These are phyloP conservation scores for Craniophora ligustri DNA, from an alignment of 2,888 invertebrate genomes.

Conservation along the genomic window DNA sequence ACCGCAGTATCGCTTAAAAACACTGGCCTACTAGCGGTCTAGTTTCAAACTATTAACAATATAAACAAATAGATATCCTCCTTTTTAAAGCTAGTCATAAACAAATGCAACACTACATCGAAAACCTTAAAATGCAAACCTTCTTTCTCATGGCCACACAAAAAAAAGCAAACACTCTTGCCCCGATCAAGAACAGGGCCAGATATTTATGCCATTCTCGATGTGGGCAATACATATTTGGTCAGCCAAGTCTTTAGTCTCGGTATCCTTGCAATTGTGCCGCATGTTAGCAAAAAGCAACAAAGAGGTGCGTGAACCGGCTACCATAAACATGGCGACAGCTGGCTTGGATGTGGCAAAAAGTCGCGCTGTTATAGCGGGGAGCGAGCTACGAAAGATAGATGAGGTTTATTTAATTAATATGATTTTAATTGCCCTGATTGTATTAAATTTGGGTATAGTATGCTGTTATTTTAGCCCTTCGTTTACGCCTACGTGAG, in stretches of 20 bases:
- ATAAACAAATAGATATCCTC: too few relatives aligned
- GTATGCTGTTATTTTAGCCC: too few relatives aligned
- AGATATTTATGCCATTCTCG: conserved; percentile 28
- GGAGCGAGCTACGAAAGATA: conserved; percentile 5
- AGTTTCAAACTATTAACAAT: too few relatives aligned
- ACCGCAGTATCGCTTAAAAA: too few relatives aligned
- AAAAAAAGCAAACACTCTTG: not conserved
- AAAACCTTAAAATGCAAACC: not conserved
- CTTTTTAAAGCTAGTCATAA: too few relatives aligned
- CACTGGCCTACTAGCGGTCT: too few relatives aligned
- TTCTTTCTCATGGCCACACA: not conserved
- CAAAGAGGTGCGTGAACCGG: conserved; percentile 59
- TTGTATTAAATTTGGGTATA: too few relatives aligned
- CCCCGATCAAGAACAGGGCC: conserved; percentile 11
- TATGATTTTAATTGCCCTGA: too few relatives aligned
- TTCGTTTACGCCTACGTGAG: too few relatives aligned
- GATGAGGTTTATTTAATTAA: conserved; percentile 52
- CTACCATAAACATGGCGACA: conserved; percentile 79
- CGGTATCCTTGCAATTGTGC: conserved; percentile 35
- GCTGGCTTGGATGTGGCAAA: conserved; percentile 78
- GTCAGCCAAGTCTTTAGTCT: conserved; percentile 28
- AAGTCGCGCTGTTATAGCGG: conserved; percentile 67
- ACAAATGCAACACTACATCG: not conserved
- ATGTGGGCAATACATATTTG: conserved; percentile 34
- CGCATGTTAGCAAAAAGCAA: conserved; percentile 54